phyloP scores from a whole-genome alignment of 2,113 vertebrate genomes.

The Varanus salvator region DNA sequence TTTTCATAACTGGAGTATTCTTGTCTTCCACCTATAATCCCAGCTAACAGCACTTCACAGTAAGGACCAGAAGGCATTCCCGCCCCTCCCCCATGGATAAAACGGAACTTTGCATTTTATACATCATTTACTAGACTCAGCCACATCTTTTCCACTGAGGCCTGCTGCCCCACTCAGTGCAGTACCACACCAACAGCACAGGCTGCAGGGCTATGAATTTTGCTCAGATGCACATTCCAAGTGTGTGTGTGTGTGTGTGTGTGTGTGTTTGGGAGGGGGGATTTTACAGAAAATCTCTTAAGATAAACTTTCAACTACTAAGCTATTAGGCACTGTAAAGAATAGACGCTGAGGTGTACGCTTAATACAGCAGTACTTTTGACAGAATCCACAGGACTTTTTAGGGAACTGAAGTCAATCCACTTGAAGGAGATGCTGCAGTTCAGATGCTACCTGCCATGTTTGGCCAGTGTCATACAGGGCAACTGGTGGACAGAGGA shows the following conservation, averaged over 20 bases:
- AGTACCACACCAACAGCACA: conserved; percentile 28
- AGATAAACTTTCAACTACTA: conserved; percentile 2
- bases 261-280: background rate
- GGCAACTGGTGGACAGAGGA: background rate
- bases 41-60: conserved; percentile 54
- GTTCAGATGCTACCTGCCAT: background rate
- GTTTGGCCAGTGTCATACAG: background rate
- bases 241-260: background rate
- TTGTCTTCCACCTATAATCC: conserved; percentile 50
- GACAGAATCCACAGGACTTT: background rate
- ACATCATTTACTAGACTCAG: conserved; percentile 61
- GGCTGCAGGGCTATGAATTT: conserved; percentile 11
- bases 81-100: rapidly evolving
- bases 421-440: background rate
- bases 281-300: background rate
- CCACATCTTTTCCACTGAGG: conserved; percentile 47
- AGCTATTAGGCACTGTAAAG: background rate
- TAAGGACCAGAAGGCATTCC: conserved; percentile 25
- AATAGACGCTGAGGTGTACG: background rate
- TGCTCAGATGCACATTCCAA: background rate
- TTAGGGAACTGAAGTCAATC: background rate
- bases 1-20: conserved; percentile 51
- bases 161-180: background rate
- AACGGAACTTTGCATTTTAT: conserved; percentile 62
- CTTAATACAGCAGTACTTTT: background rate